Evolutionary conservation across 64 coral and sea anemone genomes (phyloP), one percentile per base, ranked within the genome.

Genomic region (Orbicella faveolata): DNA sequence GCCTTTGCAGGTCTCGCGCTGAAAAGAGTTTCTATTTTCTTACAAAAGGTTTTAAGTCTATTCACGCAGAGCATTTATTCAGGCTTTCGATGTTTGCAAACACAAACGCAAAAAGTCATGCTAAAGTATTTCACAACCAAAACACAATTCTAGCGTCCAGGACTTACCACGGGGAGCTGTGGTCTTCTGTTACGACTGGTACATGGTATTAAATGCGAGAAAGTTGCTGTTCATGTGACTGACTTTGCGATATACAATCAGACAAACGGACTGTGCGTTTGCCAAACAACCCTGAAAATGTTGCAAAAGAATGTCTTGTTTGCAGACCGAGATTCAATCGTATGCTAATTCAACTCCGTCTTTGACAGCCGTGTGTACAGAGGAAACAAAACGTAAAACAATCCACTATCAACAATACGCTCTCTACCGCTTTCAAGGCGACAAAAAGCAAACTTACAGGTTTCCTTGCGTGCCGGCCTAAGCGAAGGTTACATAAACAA

Each of bases 291-390:
- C 82, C 36, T 26, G 65, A 72, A 51, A 44, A 52, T 73, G 82
- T 73, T 85, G 82, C 65, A 85, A 85, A 85, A 85, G 82, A 85
- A 85, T 85, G 82, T 25, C 21, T 85, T 85, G 82, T 82, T 82
- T 82, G 79, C 33, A 39, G 79, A 65, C 59, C 59, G 34, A 63
- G 79, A 73, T 72, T 72, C 37, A 25, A 73, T 72, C 82, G 11
- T 85, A 85, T 85, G 82, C 82, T 85, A 85, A 85, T 85, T 85
- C 8, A 53, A 8, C 23, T 70, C 9, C 44, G 82, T 52, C 14
- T 70, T 9, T 73, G 65, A 70, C 82, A 85, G 65, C 20, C 65
- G 1, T 41, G 41, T 53, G 82, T 25, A 73, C 65, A 72, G n/a
- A 85, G 23, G 65, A 85, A 85, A 85, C 82, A 85, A 85, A 85